Percentiles rank a stretch among this genome's conserved stretches.
Evolutionary conservation across 2,113 vertebrate genomes (phyloP).

Genomic region (Toxotes jaculatrix): DNA sequence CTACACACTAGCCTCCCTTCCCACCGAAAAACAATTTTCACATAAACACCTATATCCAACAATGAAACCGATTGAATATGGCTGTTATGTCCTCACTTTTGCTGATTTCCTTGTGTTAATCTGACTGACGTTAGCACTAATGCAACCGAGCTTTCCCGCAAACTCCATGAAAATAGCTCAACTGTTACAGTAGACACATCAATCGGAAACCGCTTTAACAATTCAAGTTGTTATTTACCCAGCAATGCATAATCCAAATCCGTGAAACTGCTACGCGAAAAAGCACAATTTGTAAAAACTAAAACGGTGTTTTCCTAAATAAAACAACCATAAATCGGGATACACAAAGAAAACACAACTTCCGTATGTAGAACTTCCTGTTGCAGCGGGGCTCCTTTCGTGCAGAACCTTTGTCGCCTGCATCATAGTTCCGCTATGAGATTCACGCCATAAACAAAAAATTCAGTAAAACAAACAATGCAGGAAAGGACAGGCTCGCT

Average conservation of each 20-base stretch:
- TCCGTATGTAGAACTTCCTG: conserved; percentile 85
- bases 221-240: conserved; percentile 60
- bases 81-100: not conserved
- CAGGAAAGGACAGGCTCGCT: not conserved
- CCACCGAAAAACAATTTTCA: conserved; percentile 17
- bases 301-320: conserved; percentile 79
- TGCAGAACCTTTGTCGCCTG: conserved; percentile 67
- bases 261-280: conserved; percentile 17
- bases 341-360: conserved; percentile 90
- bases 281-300: conserved; percentile 38
- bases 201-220: conserved; percentile 39
- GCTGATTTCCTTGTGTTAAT: conserved; percentile 26
- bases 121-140: conserved; percentile 21
- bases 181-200: conserved; percentile 38
- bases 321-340: conserved; percentile 85
- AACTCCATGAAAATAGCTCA: conserved; percentile 73
- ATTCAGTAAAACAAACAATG: conserved; percentile 56
- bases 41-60: not conserved
- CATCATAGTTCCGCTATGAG: conserved; percentile 79
- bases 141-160: conserved; percentile 55
- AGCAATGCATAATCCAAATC: conserved; percentile 72
- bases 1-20: not conserved
- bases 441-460: conserved; percentile 47
- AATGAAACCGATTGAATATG: not conserved
- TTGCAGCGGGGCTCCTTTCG: conserved; percentile 78